These are phyloP conservation scores for Mormyrus proboscirostris DNA, from an alignment of 2,797 vertebrate genomes.

Conservation along the genomic window DNA sequence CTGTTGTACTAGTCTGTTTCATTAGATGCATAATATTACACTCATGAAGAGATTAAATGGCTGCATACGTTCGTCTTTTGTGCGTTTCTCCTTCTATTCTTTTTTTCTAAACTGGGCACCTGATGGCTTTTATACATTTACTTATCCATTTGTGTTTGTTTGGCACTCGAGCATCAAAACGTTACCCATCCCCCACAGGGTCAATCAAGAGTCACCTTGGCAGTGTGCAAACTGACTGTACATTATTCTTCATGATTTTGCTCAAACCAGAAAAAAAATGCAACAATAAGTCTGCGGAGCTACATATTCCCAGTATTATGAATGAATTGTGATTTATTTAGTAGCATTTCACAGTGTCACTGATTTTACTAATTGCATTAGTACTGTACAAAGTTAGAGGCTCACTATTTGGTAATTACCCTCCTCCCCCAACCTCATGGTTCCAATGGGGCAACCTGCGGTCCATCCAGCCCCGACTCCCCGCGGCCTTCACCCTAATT, in stretches of 20 bases:
- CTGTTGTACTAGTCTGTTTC: not conserved
- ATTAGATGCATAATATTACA: not conserved
- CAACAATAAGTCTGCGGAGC: not conserved
- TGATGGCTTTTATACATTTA: not conserved
- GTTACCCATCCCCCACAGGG: not conserved
- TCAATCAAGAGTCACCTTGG: not conserved
- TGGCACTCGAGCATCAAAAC: not conserved
- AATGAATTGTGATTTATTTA: not conserved
- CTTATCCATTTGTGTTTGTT: not conserved
- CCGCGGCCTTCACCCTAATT: not conserved
- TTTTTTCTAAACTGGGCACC: not conserved
- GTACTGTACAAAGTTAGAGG: not conserved
- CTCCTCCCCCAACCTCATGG: not conserved
- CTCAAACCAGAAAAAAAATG: not conserved
- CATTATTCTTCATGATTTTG: not conserved
- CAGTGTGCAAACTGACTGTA: not conserved
- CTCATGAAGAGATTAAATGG: not conserved
- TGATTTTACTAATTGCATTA: not conserved
- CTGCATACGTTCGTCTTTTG: not conserved
- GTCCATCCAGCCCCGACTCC: not conserved
- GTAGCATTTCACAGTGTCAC: not conserved
- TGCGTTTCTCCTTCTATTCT: not conserved
- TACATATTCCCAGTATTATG: not conserved
- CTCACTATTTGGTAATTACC: not conserved
- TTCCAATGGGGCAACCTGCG: not conserved